Evolutionary conservation across 1,140 invertebrate species (phyloP).

Genomic region (Sipha flava): DNA sequence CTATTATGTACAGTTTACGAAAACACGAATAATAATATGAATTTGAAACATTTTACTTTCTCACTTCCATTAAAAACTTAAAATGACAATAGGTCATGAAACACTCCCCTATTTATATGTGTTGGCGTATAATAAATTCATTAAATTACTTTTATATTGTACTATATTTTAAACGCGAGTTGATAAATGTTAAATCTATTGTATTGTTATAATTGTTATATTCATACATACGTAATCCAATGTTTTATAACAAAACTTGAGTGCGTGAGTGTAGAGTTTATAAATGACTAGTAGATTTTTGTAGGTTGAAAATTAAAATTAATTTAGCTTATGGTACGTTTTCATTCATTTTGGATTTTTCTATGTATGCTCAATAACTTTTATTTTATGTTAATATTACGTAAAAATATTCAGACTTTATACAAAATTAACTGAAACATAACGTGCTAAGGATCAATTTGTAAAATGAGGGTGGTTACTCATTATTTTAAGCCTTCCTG

Average conservation of each 20-base stretch:
- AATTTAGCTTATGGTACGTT: neutral
- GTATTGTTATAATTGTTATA: neutral
- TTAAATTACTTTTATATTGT: neutral
- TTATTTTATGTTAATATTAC: neutral
- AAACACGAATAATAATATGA: no score
- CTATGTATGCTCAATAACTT: neutral
- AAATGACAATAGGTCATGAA: neutral
- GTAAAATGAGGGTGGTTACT: neutral
- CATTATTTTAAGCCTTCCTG: neutral
- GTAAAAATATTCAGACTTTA: neutral
- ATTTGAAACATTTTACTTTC: neutral
- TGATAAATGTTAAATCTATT: neutral
- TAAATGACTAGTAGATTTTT: neutral
- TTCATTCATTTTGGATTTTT: neutral
- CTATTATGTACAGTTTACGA: no score
- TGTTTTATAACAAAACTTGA: neutral
- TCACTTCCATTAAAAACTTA: neutral
- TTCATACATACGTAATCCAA: neutral
- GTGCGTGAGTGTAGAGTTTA: neutral
- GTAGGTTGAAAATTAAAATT: neutral
- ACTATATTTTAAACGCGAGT: neutral
- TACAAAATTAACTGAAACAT: neutral
- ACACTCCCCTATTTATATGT: neutral
- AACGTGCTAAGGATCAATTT: neutral
- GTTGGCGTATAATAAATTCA: neutral